Evolutionary conservation across 2,113 vertebrate genomes (phyloP).

Genomic region (Heliornis fulica): DNA sequence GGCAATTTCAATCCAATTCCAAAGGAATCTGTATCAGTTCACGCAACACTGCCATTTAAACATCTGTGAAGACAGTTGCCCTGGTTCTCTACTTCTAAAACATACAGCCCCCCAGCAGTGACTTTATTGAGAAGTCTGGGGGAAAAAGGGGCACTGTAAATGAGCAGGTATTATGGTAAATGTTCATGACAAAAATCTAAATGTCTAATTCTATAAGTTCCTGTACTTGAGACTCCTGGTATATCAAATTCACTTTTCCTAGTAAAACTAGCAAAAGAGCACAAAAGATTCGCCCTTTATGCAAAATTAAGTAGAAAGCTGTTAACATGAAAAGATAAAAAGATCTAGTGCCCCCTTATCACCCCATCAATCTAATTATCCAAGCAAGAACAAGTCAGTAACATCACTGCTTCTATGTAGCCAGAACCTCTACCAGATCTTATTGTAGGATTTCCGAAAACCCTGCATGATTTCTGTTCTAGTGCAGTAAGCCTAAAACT

Average conservation of each 20-base stretch:
- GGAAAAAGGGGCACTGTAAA: background rate
- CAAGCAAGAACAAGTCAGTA: background rate
- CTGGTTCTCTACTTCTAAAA: background rate
- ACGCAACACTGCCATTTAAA: accelerated
- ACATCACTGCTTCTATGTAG: background rate
- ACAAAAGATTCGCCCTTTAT: background rate
- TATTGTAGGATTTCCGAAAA: background rate
- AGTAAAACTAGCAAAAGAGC: background rate
- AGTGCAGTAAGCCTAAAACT: background rate
- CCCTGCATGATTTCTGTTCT: background rate
- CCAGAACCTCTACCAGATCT: background rate
- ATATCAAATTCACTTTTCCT: background rate
- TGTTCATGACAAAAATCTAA: background rate
- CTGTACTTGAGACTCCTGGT: background rate
- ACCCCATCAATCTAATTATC: background rate
- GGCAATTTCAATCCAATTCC: background rate
- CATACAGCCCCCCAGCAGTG: background rate
- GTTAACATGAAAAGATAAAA: background rate
- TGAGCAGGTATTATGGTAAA: too few species aligned
- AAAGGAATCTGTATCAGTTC: background rate
- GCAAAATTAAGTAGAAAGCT: background rate
- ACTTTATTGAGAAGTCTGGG: background rate
- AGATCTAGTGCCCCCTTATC: background rate
- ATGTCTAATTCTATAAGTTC: background rate
- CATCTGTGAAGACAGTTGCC: background rate